Base-by-base conservation (phyloP, 92 coral and sea anemone genomes). In the Blastomussa wellsi region DNA sequence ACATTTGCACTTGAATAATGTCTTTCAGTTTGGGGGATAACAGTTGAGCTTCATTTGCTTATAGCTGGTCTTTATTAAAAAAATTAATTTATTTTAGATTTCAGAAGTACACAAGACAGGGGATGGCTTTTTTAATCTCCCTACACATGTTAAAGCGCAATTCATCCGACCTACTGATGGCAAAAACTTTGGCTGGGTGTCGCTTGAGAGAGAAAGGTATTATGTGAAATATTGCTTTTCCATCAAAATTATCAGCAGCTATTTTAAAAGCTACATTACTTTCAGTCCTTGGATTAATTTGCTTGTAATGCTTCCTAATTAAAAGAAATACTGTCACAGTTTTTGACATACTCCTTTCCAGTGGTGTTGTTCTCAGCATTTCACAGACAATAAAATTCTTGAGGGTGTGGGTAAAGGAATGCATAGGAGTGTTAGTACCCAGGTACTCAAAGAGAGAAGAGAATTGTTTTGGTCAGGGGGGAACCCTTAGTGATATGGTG, bases 161-260 rank as follows among this genome's bases (percentile, higher is more conserved):
- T 93, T 76, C 77, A 84, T 80, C 13, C 85, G 97, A 81, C 87
- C 93, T n/a, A 84, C 80, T 26, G 86, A 86, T 82, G 94, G 94
- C 7, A 83, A 79, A 12, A 95, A 95, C 77, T 94, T 92, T 86
- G 98, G 98, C 14, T 95, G 98, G 98, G 94, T 93, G 11, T 89
- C 96, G 10, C 74, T 91, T 35, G 96, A 90, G 39, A 90, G 92
- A 79, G 98, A 95, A 89, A 95, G 92, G 98, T 91, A 76, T 6
- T 44, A 44, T 41, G 44, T 7, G 7, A 41, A 41, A 41, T 44
- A 44, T 8, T 8, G 49, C 7, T 44, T 44, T 44, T 44, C 11
- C 11, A n/a, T n/a, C n/a, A n/a, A n/a, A n/a, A n/a, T n/a, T n/a
- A n/a, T n/a, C n/a, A n/a, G n/a, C n/a, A n/a, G n/a, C n/a, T n/a